These are phyloP conservation scores for Chydorus sphaericus DNA, from an alignment of 2,888 invertebrate genomes.

Conservation along the genomic window DNA sequence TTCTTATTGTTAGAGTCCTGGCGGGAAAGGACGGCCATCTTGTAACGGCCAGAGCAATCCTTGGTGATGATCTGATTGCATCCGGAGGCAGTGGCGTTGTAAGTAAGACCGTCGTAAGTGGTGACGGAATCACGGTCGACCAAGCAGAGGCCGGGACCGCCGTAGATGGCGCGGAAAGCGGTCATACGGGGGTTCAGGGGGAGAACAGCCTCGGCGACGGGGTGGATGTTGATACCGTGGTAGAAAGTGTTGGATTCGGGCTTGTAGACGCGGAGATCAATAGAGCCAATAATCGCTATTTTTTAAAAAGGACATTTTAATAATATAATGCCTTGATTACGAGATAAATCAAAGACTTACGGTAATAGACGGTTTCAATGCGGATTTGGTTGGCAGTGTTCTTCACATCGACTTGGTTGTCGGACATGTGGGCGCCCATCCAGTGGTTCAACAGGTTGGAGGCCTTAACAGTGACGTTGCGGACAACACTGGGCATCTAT, in stretches of 20 bases:
- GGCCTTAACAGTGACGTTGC: slow-evolving; percentile 5
- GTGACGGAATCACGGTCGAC: slow-evolving; percentile 15
- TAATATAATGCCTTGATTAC: no score
- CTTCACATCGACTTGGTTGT: slow-evolving; percentile 14
- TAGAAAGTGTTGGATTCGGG: slow-evolving; percentile 15
- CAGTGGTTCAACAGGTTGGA: slow-evolving; percentile 11
- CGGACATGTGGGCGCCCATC: slow-evolving; percentile 12
- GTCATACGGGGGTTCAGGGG: slow-evolving; percentile 13
- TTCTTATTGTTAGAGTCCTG: slow-evolving; percentile 16
- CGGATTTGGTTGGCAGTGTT: slow-evolving; percentile 10
- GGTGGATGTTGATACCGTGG: slow-evolving; percentile 9
- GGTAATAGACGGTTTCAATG: slow-evolving; percentile 13
- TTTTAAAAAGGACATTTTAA: no score
- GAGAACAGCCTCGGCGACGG: slow-evolving; percentile 8
- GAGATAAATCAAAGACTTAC: no score
- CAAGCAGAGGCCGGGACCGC: slow-evolving; percentile 15
- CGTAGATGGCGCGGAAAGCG: slow-evolving; percentile 10
- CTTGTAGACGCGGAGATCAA: slow-evolving; percentile 13
- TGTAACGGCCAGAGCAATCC: slow-evolving; percentile 27
- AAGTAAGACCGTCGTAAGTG: slow-evolving; percentile 18
- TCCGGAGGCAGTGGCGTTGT: slow-evolving; percentile 16
- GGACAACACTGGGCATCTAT: slow-evolving; percentile 1
- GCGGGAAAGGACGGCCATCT: slow-evolving; percentile 28
- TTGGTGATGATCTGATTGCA: slow-evolving; percentile 30
- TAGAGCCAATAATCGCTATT: slow-evolving; percentile 11